Percentiles rank a stretch among this genome's conserved stretches.
These are phyloP conservation scores for Sinonovacula constricta DNA, from an alignment of 1,140 invertebrate species.

Conservation along the genomic window DNA sequence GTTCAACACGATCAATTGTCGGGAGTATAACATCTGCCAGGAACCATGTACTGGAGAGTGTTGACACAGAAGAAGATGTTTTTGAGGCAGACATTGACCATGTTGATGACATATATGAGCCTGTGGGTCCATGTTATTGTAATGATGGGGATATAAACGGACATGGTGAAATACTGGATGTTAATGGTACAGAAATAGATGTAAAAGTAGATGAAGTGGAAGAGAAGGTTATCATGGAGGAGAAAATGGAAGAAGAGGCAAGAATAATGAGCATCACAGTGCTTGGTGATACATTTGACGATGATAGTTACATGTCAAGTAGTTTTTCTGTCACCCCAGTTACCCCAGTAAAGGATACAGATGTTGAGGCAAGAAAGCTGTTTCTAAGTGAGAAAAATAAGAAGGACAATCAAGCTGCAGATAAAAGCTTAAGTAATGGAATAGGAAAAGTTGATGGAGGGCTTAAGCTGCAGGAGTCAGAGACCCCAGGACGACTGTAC, in stretches of 20 bases:
- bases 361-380: neutral
- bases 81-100: neutral
- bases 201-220: constrained; percentile 5
- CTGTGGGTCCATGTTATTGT: no score
- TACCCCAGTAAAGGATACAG: neutral
- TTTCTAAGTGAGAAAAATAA: no score
- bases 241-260: constrained; percentile 15
- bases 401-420: neutral
- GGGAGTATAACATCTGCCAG: no score
- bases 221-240: constrained; percentile 15
- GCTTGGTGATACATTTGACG: neutral
- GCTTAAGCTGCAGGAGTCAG: neutral
- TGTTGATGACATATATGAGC: no score
- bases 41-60: no score
- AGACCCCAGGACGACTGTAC: neutral
- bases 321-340: constrained; percentile 23
- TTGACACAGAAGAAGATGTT: no score
- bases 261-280: constrained; percentile 22
- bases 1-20: no score
- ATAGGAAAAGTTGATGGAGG: no score
- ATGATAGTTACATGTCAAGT: constrained; percentile 42
- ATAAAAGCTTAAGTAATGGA: neutral
- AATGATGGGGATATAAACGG: neutral
- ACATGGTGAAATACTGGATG: neutral
- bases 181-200: neutral